Conservation (phyloP, 2,113 vertebrate genomes). For the Nothobranchius kuhntae region DNA sequence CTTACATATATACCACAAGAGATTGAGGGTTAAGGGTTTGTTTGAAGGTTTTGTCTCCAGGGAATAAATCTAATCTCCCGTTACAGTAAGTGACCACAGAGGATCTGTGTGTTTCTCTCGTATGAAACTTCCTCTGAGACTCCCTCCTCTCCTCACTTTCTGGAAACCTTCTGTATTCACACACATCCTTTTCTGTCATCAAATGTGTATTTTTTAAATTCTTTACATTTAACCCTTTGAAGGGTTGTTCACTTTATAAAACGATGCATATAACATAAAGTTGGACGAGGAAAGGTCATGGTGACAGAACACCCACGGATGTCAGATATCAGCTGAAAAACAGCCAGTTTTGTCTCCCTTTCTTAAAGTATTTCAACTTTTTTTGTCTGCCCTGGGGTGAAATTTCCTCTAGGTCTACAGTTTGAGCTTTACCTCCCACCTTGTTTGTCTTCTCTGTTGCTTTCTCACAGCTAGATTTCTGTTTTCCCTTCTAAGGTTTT, state of each 20-base stretch:
- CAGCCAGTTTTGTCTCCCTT: not conserved
- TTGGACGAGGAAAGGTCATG: no score
- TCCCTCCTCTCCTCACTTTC: not conserved
- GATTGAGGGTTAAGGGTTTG: not conserved
- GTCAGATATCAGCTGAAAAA: not conserved
- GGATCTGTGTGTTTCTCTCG: not conserved
- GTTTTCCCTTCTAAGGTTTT: not conserved
- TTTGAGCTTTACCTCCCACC: slow-evolving; percentile 12
- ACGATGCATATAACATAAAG: no score
- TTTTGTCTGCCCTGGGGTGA: slow-evolving; percentile 34
- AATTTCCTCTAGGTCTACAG: not conserved
- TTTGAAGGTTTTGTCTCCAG: not conserved
- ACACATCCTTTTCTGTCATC: not conserved
- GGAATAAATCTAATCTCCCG: not conserved
- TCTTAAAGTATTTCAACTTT: not conserved
- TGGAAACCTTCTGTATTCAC: slow-evolving; percentile 8
- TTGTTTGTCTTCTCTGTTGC: not conserved
- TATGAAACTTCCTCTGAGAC: slow-evolving; percentile 40
- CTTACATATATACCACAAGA: no score
- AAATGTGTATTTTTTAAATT: not conserved
- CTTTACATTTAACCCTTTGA: not conserved
- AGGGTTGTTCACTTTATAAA: no score
- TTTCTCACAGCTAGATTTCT: not conserved
- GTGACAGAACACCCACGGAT: no score
- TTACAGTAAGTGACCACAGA: not conserved